Evolutionary conservation across 2,888 invertebrate species (phyloP).

Genomic region (Oscheius sp.): DNA sequence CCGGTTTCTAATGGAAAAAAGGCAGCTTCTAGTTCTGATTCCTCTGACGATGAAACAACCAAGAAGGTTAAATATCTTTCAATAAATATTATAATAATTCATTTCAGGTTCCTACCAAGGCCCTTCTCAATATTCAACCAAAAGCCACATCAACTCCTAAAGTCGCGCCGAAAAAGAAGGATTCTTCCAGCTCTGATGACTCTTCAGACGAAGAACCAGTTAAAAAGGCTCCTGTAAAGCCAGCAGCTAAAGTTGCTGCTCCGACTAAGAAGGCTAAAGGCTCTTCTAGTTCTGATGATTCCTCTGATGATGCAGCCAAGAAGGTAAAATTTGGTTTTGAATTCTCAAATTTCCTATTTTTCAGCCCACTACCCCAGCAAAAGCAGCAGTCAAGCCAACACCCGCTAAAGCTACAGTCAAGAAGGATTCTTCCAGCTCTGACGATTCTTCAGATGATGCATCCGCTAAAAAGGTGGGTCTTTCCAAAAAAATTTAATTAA

Average conservation of each 20-base stretch:
- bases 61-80: slow-evolving; percentile 10
- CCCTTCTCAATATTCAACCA: not conserved
- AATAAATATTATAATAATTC: not conserved
- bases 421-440: slow-evolving; percentile 28
- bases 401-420: not conserved
- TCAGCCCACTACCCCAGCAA: not conserved
- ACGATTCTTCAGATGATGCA: slow-evolving; percentile 38
- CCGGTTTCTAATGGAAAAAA: slow-evolving; percentile 12
- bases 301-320: slow-evolving; percentile 32
- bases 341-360: slow-evolving; percentile 32
- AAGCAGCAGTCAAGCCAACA: not conserved
- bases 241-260: not conserved
- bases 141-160: not conserved
- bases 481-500: too few relatives aligned
- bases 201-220: slow-evolving; percentile 24
- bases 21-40: slow-evolving; percentile 13
- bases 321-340: slow-evolving; percentile 22
- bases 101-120: not conserved
- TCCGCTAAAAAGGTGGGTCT: not conserved
- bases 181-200: not conserved
- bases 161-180: slow-evolving; percentile 2
- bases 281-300: slow-evolving; percentile 34
- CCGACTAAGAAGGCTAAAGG: not conserved
- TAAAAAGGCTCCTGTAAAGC: slow-evolving; percentile 12
- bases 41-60: slow-evolving; percentile 28